Evolutionary conservation across 2,888 invertebrate species (phyloP), one percentile per base, ranked within the genome.

Genomic region (Eupithecia dodoneata): DNA sequence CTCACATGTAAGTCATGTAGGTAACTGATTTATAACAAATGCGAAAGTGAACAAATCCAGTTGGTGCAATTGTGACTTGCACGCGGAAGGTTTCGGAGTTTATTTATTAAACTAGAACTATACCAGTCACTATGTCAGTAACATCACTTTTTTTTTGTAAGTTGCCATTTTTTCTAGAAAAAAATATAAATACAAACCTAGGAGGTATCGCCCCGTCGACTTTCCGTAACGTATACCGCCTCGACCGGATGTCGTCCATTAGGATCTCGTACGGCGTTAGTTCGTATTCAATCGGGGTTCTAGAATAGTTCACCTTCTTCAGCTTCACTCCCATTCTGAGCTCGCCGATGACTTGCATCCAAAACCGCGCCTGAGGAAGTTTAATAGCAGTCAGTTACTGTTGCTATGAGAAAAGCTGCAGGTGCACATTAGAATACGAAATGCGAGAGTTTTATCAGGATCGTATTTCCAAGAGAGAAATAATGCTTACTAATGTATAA

Each of bases 251-350:
- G 89, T 99, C 99, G 90, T 99, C 98, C 98, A 99, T 98, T 76
- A 99, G 96, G 88, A 99, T 98, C 95, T 99, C 99, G 89, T 99
- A 99, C 15, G 99, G 99, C 70, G 99, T 99, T 85, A 99, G 94
- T 92, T 99, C 99, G 92, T 97, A 99, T 92, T 99, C 99, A 79
- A 98, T 97, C 10, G 97, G 97, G 13, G 97, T 96, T 86, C 97
- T 95, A 80, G 97, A 96, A 90, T 96, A 96, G 89, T 97, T 97
- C 47, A 98, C 95, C 93, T 99, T 99, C 95, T 99, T 99, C 90
- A 99, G 95, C 90, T 98, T 97, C 10, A 99, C 99, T 44, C 99
- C 99, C 91, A 97, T 97, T 74, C 99, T 95, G 78, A 99, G 95
- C 91, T 99, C 98, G 82, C 97, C 97, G 90, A 99, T 99, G 69